phyloP scores from a whole-genome alignment of 2,888 invertebrate genomes.

The Eilema depressum region DNA sequence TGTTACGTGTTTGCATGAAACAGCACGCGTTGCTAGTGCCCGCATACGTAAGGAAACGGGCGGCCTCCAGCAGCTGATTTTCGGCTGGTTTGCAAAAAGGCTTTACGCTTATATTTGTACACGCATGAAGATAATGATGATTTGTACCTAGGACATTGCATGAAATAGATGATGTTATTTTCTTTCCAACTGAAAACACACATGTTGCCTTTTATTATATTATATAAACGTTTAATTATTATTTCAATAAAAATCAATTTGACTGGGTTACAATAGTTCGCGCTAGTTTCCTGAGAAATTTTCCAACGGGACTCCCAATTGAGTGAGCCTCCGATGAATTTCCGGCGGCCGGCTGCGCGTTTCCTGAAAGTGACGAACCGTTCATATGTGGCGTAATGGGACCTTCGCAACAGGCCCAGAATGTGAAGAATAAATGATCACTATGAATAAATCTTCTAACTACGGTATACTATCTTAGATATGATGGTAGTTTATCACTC shows the following conservation, averaged over 20 bases:
- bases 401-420: constrained; percentile 42
- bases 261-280: constrained; percentile 46
- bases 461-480: constrained; percentile 16
- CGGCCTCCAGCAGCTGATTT: too few relatives aligned
- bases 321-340: constrained; percentile 73
- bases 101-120: too few relatives aligned
- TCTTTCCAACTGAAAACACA: too few relatives aligned
- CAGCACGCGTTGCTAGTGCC: too few relatives aligned
- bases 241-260: constrained; percentile 40
- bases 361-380: constrained; percentile 76
- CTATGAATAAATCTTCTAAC: constrained; percentile 35
- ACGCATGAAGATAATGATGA: too few relatives aligned
- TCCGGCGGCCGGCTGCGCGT: constrained; percentile 71
- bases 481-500: constrained; percentile 22
- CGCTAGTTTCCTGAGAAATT: constrained; percentile 71
- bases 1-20: too few relatives aligned
- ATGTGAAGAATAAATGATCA: constrained; percentile 31
- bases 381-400: constrained; percentile 58
- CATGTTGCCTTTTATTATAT: too few relatives aligned
- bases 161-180: too few relatives aligned
- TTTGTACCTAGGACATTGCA: too few relatives aligned
- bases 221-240: constrained; percentile 16
- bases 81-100: too few relatives aligned
- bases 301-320: constrained; percentile 72
- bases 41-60: too few relatives aligned